phyloP scores from a whole-genome alignment of 2,888 invertebrate species.

The Nymphalis polychloros region DNA sequence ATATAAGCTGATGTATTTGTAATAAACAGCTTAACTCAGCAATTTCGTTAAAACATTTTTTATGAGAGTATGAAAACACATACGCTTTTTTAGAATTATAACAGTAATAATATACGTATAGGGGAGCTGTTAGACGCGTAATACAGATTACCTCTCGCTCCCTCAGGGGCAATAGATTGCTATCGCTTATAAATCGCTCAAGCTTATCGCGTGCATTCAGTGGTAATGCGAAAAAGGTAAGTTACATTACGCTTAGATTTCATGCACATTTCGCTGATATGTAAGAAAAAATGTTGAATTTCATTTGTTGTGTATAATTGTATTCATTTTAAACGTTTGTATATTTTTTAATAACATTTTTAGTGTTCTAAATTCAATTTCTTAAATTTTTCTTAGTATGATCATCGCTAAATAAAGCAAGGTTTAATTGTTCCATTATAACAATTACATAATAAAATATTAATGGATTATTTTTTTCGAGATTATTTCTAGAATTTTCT shows the following conservation, averaged over 20 bases:
- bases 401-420: no score
- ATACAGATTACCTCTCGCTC: conserved; percentile 49
- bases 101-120: conserved; percentile 10
- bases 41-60: no score
- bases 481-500: no score
- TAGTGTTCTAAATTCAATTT: no score
- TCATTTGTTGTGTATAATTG: background rate
- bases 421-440: no score
- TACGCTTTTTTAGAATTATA: conserved; percentile 6
- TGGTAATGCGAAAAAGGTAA: conserved; percentile 50
- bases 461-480: no score
- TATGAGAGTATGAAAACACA: background rate
- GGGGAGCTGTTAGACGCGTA: conserved; percentile 32
- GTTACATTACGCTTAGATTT: conserved; percentile 28
- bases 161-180: conserved; percentile 51
- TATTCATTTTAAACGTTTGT: background rate
- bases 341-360: no score
- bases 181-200: conserved; percentile 61
- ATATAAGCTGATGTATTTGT: no score
- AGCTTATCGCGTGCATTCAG: conserved; percentile 50
- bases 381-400: no score
- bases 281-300: background rate
- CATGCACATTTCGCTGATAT: conserved; percentile 22
- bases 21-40: no score
- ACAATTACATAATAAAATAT: no score